Evolutionary conservation across 2,797 vertebrate species (phyloP).

Genomic region (Gorsachius magnificus): DNA sequence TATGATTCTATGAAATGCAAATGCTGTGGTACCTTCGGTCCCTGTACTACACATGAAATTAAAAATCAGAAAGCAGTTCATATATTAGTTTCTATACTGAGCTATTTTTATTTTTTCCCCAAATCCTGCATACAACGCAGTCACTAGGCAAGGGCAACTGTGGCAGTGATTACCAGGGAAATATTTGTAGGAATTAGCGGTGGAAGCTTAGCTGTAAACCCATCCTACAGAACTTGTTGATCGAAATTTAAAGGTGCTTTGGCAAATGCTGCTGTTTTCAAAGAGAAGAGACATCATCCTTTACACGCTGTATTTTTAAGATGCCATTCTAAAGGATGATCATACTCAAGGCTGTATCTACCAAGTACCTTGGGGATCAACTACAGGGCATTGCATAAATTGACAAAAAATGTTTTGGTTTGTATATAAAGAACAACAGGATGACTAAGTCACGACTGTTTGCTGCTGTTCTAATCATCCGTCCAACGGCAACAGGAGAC

Average conservation of each 20-base stretch:
- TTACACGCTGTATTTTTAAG: neutral
- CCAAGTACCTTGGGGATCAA: neutral
- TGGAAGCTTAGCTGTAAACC: neutral
- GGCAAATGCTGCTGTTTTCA: neutral
- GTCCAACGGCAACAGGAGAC: neutral
- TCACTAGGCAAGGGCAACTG: neutral
- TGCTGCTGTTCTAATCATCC: conserved; percentile 27
- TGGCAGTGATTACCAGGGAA: neutral
- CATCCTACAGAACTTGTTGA: neutral
- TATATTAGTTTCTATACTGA: neutral
- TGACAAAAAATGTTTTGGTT: conserved; percentile 4
- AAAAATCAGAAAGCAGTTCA: neutral
- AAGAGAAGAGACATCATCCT: neutral
- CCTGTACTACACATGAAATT: neutral
- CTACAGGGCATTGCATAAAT: conserved; percentile 15
- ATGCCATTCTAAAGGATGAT: neutral
- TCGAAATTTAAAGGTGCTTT: neutral
- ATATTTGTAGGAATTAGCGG: neutral
- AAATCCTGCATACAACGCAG: neutral
- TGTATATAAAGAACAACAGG: neutral
- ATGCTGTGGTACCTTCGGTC: neutral
- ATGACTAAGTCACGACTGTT: neutral
- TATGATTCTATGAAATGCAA: neutral
- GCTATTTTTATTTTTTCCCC: neutral
- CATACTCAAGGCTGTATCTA: neutral